A percentile compares a stretch with the other conserved stretches of the same genome.
phyloP scores from a whole-genome alignment of 2,113 vertebrate genomes.

The Vimba vimba region DNA sequence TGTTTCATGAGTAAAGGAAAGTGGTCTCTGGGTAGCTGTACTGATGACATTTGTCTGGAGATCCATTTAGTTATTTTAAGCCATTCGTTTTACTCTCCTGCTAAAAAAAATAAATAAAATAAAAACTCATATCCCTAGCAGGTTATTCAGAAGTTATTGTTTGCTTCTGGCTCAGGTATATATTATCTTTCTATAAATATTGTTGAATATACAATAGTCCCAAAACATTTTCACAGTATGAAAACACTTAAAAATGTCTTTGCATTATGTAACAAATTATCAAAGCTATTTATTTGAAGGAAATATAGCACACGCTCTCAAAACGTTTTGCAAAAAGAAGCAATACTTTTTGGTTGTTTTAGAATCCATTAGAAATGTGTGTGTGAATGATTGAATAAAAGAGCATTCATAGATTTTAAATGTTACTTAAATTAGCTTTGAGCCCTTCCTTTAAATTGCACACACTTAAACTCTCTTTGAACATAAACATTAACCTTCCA shows the following conservation, averaged over 20 bases:
- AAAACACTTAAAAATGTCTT: background rate
- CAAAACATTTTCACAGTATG: background rate
- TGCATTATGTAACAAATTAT: background rate
- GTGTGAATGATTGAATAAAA: background rate
- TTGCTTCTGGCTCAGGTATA: background rate
- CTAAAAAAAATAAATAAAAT: background rate
- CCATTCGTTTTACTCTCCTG: background rate
- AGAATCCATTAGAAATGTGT: background rate
- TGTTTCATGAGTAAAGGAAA: constrained; percentile 9
- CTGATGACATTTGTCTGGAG: constrained; percentile 26
- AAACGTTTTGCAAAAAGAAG: background rate
- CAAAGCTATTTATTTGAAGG: background rate
- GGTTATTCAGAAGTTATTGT: background rate
- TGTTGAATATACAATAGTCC: background rate
- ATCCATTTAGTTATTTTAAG: constrained; percentile 24
- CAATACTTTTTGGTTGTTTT: background rate
- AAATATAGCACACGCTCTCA: background rate
- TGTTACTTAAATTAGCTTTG: background rate
- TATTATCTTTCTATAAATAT: background rate
- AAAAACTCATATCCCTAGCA: background rate
- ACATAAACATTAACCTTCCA: background rate
- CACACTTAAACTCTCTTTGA: background rate
- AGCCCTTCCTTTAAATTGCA: background rate
- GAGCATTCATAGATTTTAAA: background rate
- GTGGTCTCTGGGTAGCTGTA: constrained; percentile 10